These are phyloP conservation scores for Malthinus flaveolus DNA, from an alignment of 2,888 invertebrate genomes.

Conservation along the genomic window DNA sequence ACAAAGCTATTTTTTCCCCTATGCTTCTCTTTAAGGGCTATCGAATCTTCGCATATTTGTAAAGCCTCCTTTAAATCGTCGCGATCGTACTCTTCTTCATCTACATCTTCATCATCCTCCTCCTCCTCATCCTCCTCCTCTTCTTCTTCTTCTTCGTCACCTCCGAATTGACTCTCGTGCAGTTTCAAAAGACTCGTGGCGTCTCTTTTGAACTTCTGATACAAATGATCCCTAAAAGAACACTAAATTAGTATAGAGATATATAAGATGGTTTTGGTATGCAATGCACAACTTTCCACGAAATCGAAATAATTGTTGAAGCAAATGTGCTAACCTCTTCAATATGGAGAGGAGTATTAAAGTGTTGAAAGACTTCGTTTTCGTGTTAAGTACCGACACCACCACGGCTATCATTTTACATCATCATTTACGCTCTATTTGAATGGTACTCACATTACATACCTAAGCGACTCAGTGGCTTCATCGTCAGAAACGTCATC, in stretches of 20 bases:
- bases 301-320: background rate
- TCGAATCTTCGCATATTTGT: constrained; percentile 42
- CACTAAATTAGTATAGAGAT: background rate
- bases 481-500: constrained; percentile 9
- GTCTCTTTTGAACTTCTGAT: constrained; percentile 20
- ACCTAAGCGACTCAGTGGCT: constrained; percentile 9
- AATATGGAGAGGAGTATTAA: too few relatives aligned
- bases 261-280: background rate
- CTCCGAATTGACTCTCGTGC: constrained; percentile 21
- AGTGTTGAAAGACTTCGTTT: too few relatives aligned
- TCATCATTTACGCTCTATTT: background rate
- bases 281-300: too few relatives aligned
- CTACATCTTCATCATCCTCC: constrained; percentile 28
- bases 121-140: constrained; percentile 29
- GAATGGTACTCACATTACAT: too few relatives aligned
- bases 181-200: constrained; percentile 19
- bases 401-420: background rate
- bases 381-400: too few relatives aligned
- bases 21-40: constrained; percentile 51
- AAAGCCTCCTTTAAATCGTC: constrained; percentile 31
- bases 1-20: constrained; percentile 39
- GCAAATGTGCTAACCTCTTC: too few relatives aligned
- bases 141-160: constrained; percentile 23
- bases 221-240: constrained; percentile 12
- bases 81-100: constrained; percentile 39